These are phyloP conservation scores for Drosophila merina DNA, from an alignment of 2,888 invertebrate genomes.

Conservation along the genomic window DNA sequence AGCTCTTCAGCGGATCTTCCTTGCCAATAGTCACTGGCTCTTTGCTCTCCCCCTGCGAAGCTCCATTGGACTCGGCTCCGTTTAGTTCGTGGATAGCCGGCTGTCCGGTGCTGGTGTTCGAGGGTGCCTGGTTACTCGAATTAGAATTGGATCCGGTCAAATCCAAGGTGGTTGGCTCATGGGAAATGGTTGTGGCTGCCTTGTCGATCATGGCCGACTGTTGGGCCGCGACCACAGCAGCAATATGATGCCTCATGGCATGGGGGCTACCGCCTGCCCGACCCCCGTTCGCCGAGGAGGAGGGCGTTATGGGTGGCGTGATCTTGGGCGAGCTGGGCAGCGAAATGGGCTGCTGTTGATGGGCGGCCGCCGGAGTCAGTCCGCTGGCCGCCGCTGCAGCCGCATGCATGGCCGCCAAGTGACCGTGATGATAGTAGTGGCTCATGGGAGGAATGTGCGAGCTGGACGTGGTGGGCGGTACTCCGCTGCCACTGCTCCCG, in stretches of 20 bases:
- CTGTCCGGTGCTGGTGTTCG: constrained; percentile 71
- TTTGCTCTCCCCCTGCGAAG: constrained; percentile 57
- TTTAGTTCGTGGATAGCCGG: constrained; percentile 77
- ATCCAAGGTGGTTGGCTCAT: constrained; percentile 82
- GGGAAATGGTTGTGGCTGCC: constrained; percentile 56
- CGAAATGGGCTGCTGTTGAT: constrained; percentile 69
- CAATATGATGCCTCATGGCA: constrained; percentile 76
- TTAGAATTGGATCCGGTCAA: constrained; percentile 83
- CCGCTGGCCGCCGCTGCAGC: constrained; percentile 71
- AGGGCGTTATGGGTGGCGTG: constrained; percentile 67
- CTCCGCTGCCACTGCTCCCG: constrained; percentile 54
- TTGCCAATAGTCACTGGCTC: constrained; percentile 44
- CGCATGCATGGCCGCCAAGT: constrained; percentile 80
- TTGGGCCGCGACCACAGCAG: constrained; percentile 67
- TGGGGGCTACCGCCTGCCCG: constrained; percentile 81
- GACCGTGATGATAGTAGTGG: constrained; percentile 80
- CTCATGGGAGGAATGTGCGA: constrained; percentile 82
- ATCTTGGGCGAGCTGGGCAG: constrained; percentile 74
- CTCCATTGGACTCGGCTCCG: constrained; percentile 77
- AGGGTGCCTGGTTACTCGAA: constrained; percentile 81
- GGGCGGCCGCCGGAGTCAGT: constrained; percentile 75
- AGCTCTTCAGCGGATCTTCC: constrained; percentile 61
- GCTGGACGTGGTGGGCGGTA: constrained; percentile 66
- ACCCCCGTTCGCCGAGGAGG: constrained; percentile 58
- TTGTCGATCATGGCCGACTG: constrained; percentile 68